Conservation (phyloP, 2,888 invertebrate species). For the Lomographa bimaculata region DNA sequence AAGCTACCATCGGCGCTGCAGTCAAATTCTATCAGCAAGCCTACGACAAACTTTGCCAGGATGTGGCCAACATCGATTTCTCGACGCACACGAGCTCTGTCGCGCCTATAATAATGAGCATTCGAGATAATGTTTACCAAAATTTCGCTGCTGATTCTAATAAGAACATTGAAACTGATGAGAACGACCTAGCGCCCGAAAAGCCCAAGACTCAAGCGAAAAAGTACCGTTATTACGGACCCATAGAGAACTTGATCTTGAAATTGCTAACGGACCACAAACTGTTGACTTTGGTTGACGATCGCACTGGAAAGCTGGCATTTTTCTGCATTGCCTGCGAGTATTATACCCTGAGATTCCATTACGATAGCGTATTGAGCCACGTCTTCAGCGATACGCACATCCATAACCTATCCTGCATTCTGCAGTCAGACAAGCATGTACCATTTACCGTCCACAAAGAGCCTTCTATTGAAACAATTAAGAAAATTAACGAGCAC, state of each 20-base stretch:
- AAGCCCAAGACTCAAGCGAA: constrained; percentile 68
- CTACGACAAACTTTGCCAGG: constrained; percentile 61
- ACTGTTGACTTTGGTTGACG: constrained; percentile 66
- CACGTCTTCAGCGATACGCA: constrained; percentile 76
- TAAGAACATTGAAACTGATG: constrained; percentile 72
- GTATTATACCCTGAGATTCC: constrained; percentile 73
- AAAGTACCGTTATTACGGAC: constrained; percentile 74
- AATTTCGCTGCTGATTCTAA: constrained; percentile 71
- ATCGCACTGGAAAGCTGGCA: constrained; percentile 73
- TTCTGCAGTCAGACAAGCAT: constrained; percentile 65
- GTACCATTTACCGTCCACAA: constrained; percentile 57
- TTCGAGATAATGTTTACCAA: constrained; percentile 76
- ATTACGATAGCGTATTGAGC: constrained; percentile 73
- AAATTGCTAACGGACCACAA: constrained; percentile 68
- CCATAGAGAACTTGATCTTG: constrained; percentile 66
- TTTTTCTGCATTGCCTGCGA: constrained; percentile 78
- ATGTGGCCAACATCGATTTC: constrained; percentile 61
- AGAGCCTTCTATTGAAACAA: constrained; percentile 57
- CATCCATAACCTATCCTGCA: constrained; percentile 67
- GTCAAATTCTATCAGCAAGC: constrained; percentile 65
- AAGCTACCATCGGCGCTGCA: constrained; percentile 66
- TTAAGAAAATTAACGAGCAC: constrained; percentile 66
- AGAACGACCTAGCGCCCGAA: constrained; percentile 60
- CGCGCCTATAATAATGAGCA: constrained; percentile 78
- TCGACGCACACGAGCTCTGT: constrained; percentile 66